phyloP scores from a whole-genome alignment of 2,797 vertebrate species.

The Rallus crepitans region DNA sequence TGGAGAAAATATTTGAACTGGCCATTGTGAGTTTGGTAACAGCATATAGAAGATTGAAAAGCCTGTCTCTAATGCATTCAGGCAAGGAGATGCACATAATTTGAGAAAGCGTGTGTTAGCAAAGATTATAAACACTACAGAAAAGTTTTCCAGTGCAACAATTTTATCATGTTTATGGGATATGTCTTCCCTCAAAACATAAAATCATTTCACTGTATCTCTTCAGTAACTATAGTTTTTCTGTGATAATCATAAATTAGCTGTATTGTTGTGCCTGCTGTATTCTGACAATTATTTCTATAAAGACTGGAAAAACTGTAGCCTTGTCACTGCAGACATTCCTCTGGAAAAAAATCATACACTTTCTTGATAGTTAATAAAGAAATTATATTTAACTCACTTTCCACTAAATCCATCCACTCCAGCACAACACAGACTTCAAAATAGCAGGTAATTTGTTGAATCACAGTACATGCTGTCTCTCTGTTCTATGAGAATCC shows the following conservation, averaged over 20 bases:
- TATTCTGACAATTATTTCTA: not conserved
- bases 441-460: slow-evolving; percentile 61
- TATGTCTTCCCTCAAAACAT: not conserved
- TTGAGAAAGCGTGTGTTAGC: not conserved
- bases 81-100: not conserved
- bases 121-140: not conserved
- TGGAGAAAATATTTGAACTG: not conserved
- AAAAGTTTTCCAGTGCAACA: not conserved
- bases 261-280: not conserved
- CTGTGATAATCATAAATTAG: not conserved
- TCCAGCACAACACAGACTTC: slow-evolving; percentile 18
- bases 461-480: slow-evolving; percentile 36
- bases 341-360: not conserved
- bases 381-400: slow-evolving; percentile 13
- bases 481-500: slow-evolving; percentile 40
- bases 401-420: slow-evolving; percentile 8
- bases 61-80: not conserved
- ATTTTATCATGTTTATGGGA: not conserved
- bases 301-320: not conserved
- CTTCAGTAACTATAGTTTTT: not conserved
- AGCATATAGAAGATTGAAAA: not conserved
- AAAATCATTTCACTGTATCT: not conserved
- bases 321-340: not conserved
- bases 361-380: not conserved
- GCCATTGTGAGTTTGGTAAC: not conserved